Conservation (phyloP, 2,888 invertebrate species). For the Drosophila testacea region DNA sequence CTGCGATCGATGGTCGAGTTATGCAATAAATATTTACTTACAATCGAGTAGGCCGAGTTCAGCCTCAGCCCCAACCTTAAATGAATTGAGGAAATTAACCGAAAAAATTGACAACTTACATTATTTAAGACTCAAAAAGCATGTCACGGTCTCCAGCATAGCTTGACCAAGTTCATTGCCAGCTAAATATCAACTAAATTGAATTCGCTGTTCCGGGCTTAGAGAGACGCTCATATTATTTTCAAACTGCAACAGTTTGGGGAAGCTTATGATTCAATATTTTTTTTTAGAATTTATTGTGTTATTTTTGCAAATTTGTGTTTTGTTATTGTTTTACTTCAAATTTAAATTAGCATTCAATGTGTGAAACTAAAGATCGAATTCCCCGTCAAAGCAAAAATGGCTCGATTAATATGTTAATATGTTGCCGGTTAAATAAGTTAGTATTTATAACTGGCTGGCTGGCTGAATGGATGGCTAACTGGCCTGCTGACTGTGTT, state of each 20-base stretch:
- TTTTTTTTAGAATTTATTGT: background rate
- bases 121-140: constrained; percentile 49
- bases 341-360: constrained; percentile 15
- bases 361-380: constrained; percentile 15
- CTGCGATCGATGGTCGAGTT: constrained; percentile 51
- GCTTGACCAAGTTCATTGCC: constrained; percentile 67
- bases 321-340: constrained; percentile 1
- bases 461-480: background rate
- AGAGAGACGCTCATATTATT: background rate
- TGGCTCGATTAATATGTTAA: constrained; percentile 12
- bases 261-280: constrained; percentile 1
- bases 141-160: constrained; percentile 60
- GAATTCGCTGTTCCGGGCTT: constrained; percentile 40
- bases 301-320: background rate
- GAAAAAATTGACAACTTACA: constrained; percentile 26
- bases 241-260: background rate
- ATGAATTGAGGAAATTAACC: constrained; percentile 55
- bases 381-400: constrained; percentile 10
- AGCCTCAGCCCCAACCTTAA: background rate
- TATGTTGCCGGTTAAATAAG: constrained; percentile 15
- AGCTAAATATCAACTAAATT: constrained; percentile 26
- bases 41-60: background rate
- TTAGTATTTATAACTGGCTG: constrained; percentile 24
- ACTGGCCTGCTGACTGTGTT: background rate
- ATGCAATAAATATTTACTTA: constrained; percentile 39